Conservation (phyloP, 2,797 vertebrate genomes). For the Rhyacichthys aspro region DNA sequence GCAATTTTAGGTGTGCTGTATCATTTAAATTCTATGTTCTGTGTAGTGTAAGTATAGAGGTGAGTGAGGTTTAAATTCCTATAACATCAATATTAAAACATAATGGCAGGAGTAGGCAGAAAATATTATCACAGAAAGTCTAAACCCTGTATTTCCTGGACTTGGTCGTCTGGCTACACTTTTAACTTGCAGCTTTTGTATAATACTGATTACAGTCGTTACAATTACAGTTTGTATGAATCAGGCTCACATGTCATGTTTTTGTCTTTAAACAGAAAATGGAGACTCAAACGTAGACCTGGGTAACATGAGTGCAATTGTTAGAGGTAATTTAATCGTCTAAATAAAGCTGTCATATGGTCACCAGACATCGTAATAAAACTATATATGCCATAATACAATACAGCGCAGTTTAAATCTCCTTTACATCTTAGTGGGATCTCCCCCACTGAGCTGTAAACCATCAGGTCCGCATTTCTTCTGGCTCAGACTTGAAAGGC, state of each 20-base stretch:
- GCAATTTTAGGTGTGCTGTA: too few relatives aligned
- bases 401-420: not conserved
- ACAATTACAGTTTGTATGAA: conserved; percentile 3
- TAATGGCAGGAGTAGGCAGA: too few relatives aligned
- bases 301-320: conserved; percentile 2
- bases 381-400: conserved; percentile 4
- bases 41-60: too few relatives aligned
- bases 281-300: conserved; percentile 3
- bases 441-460: conserved; percentile 21
- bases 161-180: not conserved
- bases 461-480: conserved; percentile 16
- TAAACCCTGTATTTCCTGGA: too few relatives aligned
- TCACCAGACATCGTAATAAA: conserved; percentile 23
- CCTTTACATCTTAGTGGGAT: conserved; percentile 13
- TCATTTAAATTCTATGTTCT: too few relatives aligned
- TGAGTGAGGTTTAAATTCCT: too few relatives aligned
- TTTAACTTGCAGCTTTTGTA: conserved; percentile 9
- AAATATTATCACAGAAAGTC: too few relatives aligned
- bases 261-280: conserved; percentile 2
- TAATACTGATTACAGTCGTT: conserved; percentile 16
- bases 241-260: conserved; percentile 6
- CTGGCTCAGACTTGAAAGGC: conserved; percentile 32
- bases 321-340: conserved; percentile 1
- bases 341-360: conserved; percentile 15
- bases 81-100: too few relatives aligned